Conservation (phyloP, 2,113 vertebrate species). For the Anhinga rufa region DNA sequence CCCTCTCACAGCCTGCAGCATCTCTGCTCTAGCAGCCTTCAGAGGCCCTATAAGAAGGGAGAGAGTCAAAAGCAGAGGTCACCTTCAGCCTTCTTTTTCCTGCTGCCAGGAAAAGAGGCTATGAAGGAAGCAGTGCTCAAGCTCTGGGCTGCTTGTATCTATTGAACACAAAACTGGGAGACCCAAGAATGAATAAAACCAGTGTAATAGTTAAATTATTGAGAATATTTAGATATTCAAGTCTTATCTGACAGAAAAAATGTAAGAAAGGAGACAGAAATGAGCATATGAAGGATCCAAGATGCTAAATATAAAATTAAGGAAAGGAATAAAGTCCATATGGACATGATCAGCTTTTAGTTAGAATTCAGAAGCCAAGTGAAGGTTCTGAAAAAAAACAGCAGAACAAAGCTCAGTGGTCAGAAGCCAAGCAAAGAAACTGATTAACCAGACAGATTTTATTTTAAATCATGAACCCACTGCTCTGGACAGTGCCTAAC, state of each 20-base stretch:
- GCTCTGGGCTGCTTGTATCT: neutral
- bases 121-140: neutral
- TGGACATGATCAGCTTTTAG: neutral
- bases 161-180: neutral
- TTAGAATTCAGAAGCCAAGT: neutral
- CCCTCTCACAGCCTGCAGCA: neutral
- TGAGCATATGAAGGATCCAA: neutral
- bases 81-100: neutral
- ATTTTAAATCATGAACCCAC: neutral
- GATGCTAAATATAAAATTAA: neutral
- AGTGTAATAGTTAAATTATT: neutral
- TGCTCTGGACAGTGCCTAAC: neutral
- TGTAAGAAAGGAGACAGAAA: neutral
- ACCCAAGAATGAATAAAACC: neutral
- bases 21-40: neutral
- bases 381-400: neutral
- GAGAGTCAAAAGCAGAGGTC: neutral
- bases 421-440: neutral
- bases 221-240: neutral
- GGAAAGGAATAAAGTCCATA: neutral
- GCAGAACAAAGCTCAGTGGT: neutral
- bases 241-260: neutral
- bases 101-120: neutral
- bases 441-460: neutral
- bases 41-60: neutral